Conservation (phyloP, 2,797 vertebrate genomes). For the Scolopax rusticola region DNA sequence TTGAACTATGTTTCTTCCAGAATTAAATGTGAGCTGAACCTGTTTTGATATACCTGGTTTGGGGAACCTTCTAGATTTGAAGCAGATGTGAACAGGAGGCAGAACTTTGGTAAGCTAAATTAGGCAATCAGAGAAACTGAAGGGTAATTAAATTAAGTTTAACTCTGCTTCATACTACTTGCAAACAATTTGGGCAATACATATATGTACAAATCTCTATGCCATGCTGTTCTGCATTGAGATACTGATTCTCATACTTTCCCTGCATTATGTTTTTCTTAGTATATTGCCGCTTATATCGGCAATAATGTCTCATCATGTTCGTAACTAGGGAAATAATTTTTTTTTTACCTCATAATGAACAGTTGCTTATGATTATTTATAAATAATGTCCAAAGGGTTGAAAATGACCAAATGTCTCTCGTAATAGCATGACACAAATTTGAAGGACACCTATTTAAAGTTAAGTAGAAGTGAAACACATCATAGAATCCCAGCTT, state of each 20-base stretch:
- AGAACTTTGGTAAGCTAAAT: not conserved
- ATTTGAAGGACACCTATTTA: not conserved
- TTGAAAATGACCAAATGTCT: not conserved
- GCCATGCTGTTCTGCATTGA: not conserved
- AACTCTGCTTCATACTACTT: not conserved
- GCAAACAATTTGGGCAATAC: not conserved
- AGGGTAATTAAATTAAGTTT: not conserved
- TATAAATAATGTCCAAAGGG: not conserved
- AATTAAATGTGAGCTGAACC: not conserved
- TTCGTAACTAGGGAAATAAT: not conserved
- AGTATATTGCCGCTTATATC: not conserved
- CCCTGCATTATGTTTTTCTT: not conserved
- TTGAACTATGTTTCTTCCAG: not conserved
- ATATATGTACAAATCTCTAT: not conserved
- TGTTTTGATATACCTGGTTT: not conserved
- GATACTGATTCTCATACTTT: not conserved
- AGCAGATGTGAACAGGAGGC: not conserved
- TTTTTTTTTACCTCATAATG: not conserved
- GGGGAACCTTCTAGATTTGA: not conserved
- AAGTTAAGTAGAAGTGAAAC: not conserved
- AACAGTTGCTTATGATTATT: not conserved
- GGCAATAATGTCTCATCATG: fast-evolving
- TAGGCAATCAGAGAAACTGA: not conserved
- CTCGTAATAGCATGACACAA: not conserved
- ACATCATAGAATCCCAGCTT: not conserved